Evolutionary conservation across 1,140 invertebrate species (phyloP), one percentile per base, ranked within the genome.

Genomic region (Hypothenemus hampei): DNA sequence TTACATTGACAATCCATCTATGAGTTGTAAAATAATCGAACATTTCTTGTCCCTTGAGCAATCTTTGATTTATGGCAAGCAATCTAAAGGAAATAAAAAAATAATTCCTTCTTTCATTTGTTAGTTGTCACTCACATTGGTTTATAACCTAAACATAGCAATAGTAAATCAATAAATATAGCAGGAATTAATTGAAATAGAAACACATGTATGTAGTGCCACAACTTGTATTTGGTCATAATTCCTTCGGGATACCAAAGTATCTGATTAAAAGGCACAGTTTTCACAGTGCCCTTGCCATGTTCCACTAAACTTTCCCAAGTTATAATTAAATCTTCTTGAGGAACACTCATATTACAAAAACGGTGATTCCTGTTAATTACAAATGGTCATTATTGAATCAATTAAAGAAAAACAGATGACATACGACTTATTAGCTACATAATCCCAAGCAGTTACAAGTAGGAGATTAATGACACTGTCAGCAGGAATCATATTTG

Each of bases 101-200:
- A 43, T 13, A 37, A 16, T 8, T 15, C 11, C 7, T 43, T 37
- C 15, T 1, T 1, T 46, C 16, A 2, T 46, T 4, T 50, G 8
- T 1, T 24, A 26, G 16, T 26, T 13, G 13, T 3, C 59, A 77
- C 82, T 80, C 74, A 88, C 89, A 91, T 78, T 31, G 89, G 88
- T 65, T 89, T 89, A 65, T 90, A 81, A 19, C 91, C 88, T 0
- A 85, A 75, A n/a, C 89, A 72, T 56, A 81, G 81, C 18, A 91
- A 78, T 3, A 91, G 63, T 1, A 77, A 71, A 62, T 95, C 91
- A 35, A 93, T 77, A 48, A 92, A 69, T 22, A 91, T 77, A 11
- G 91, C 91, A 1, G 91, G 91, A 35, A 94, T 73, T 73, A 85
- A 83, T 67, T 94, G 91, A 68, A 91, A 89, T 15, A 93, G 75